Evolutionary conservation across 2,888 invertebrate genomes (phyloP), one percentile per base, ranked within the genome.

Genomic region (Eurois occulta): DNA sequence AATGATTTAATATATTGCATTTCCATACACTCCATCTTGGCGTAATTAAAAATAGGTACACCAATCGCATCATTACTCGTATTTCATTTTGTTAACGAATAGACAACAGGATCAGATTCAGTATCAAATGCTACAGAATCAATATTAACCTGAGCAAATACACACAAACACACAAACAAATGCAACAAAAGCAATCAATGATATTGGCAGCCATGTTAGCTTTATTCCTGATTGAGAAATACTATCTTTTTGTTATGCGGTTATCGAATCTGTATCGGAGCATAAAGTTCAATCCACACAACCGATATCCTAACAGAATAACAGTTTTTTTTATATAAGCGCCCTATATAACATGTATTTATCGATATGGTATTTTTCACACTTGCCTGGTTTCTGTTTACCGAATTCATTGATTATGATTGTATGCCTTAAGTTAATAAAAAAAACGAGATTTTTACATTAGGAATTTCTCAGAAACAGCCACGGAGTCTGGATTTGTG

Each of bases 241-340:
- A 69, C 71, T 69, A 75, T 75, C 58, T 74, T 65, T 80, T 83
- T 78, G 73, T 69, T 76, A 62, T 68, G 76, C 38, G 84, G 81
- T 75, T 80, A 76, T 69, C 62, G 72, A 84, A 80, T 78, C 38
- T 58, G 64, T 66, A 75, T 75, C 10, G 52, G 32, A 48, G 18
- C 32, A 28, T 84, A 78, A 75, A 72, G 75, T 35, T 64, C 32
- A 75, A 32, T 72, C 6, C 66, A 75, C 62, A 80, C 28, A 13
- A 38, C 13, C 7, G 41, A 43, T 35, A 28, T 35, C 4, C 13
- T 1, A 38, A 64, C 16, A 62, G 5, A 43, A 55, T 11, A 75
- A 52, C 0, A 35, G 1, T 13, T 55, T 1, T 32, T 10, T 38
- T 65, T 35, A 41, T 41, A 24, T 38, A 32, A 55, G n/a, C 28